phyloP scores from a whole-genome alignment of 2,888 invertebrate species.

The Aleiodes testaceus region DNA sequence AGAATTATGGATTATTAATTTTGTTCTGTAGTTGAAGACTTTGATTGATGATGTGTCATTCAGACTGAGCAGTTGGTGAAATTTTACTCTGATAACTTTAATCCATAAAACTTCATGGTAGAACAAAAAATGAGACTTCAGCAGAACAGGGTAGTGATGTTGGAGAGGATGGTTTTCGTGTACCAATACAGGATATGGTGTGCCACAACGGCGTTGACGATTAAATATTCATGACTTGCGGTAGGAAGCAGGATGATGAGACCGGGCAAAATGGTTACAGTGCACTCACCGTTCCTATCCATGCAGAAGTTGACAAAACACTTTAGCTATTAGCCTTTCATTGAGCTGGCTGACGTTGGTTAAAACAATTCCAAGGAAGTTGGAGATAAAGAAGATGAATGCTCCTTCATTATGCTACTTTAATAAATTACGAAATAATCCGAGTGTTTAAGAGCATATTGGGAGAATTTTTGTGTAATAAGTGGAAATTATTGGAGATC shows the following conservation, averaged over 20 bases:
- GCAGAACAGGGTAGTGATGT: background rate
- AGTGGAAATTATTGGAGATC: background rate
- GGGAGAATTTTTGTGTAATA: background rate
- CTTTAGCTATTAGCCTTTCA: conserved; percentile 45
- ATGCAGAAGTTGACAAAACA: conserved; percentile 35
- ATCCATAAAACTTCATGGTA: background rate
- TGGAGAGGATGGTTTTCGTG: conserved; percentile 50
- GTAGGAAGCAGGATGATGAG: conserved; percentile 43
- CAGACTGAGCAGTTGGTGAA: background rate
- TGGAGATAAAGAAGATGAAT: conserved; percentile 3
- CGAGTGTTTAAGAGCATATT: background rate
- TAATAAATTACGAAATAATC: background rate
- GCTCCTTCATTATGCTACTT: no score
- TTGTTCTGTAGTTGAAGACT: no score
- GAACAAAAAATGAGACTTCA: background rate
- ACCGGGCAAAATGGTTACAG: conserved; percentile 37
- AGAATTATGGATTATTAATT: background rate
- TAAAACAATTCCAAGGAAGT: conserved; percentile 37
- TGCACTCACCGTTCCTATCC: conserved; percentile 27
- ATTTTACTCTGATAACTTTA: background rate
- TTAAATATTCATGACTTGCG: conserved; percentile 62
- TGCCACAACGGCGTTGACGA: conserved; percentile 50
- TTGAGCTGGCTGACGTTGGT: conserved; percentile 2
- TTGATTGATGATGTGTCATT: no score
- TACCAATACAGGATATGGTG: conserved; percentile 55